Evolutionary conservation across 2,113 vertebrate species (phyloP), one percentile per base, ranked within the genome.

Genomic region (Chloroceryle aenea): DNA sequence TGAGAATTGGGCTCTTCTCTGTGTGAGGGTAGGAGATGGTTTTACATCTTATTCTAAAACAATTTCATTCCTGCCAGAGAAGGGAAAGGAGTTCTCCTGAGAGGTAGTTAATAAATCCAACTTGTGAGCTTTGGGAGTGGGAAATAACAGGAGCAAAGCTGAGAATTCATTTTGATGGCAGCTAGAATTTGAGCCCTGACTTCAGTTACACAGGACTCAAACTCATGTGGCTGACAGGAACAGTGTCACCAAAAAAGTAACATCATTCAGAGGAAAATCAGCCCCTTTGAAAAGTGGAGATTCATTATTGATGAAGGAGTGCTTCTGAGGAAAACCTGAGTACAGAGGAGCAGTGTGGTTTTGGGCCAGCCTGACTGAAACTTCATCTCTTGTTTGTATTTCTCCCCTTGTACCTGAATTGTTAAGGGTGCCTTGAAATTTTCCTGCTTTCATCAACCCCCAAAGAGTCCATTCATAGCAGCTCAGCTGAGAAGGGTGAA

Each of bases 401-500:
- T 45, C 29, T 55, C 13, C 50, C 32, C 23, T 50, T 15, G 6
- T 10, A 10, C 38, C 30, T 0, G 2, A 8, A 2, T 3, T 59
- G 5, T 2, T n/a, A 26, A 17, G 17, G 14, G 5, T 4, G 4
- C 68, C 26, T 30, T 34, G 9, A 30, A 9, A 3, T 62, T 21
- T 16, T 47, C 30, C 45, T 80, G 11, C 20, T 42, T 1, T 26
- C 7, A 3, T 52, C 50, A 17, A 1, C 6, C 32, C 29, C 21
- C 23, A 4, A 6, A 12, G 59, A 14, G 14, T 8, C 8, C 0
- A 0, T 21, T 12, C 25, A 17, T 4, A 47, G 32, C 42, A n/a
- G 27, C 8, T 25, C 32, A 30, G 52, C 78, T 66, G 42, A 16
- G 20, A 27, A 34, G 47, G 40, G 52, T 29, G 52, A 53, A 53